These are phyloP conservation scores for Eristalinus sepulchralis DNA, from an alignment of 2,888 invertebrate genomes.

Conservation along the genomic window DNA sequence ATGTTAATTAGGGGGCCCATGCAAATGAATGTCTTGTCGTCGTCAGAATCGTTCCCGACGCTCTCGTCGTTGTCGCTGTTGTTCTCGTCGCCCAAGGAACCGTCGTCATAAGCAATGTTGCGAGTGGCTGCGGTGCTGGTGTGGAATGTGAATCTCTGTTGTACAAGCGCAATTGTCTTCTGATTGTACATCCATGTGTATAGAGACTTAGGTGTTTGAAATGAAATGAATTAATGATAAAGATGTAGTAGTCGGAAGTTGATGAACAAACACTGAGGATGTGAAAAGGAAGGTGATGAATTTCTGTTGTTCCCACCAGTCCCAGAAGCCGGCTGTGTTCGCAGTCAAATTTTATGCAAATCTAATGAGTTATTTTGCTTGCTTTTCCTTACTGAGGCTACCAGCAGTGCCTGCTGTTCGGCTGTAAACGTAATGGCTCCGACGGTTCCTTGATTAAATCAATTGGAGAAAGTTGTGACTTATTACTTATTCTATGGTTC, in stretches of 20 bases:
- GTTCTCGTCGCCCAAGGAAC: slow-evolving; percentile 7
- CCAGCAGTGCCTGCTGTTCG: not conserved
- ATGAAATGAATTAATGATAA: slow-evolving; percentile 71
- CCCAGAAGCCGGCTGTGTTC: slow-evolving; percentile 43
- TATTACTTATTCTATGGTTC: slow-evolving; percentile 70
- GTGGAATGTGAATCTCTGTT: slow-evolving; percentile 43
- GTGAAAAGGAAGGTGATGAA: not conserved
- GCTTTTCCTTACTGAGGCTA: slow-evolving; percentile 17
- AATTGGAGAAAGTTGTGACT: slow-evolving; percentile 68
- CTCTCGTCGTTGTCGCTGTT: slow-evolving; percentile 1
- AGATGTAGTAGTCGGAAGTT: slow-evolving; percentile 47
- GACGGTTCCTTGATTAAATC: slow-evolving; percentile 63
- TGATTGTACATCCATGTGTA: slow-evolving; percentile 40
- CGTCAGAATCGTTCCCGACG: slow-evolving; percentile 1
- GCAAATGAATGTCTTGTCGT: slow-evolving; percentile 67
- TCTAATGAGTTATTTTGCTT: slow-evolving; percentile 67
- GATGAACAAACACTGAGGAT: slow-evolving; percentile 28
- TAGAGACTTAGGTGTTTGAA: slow-evolving; percentile 29
- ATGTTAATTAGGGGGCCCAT: slow-evolving; percentile 70
- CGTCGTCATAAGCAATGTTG: not conserved
- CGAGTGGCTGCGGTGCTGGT: not conserved
- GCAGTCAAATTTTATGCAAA: slow-evolving; percentile 68
- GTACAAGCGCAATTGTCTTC: slow-evolving; percentile 55
- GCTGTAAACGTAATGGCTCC: slow-evolving; percentile 48
- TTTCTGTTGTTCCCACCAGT: not conserved